phyloP scores from a whole-genome alignment of 2,113 vertebrate species.

The Baryphthengus martii region DNA sequence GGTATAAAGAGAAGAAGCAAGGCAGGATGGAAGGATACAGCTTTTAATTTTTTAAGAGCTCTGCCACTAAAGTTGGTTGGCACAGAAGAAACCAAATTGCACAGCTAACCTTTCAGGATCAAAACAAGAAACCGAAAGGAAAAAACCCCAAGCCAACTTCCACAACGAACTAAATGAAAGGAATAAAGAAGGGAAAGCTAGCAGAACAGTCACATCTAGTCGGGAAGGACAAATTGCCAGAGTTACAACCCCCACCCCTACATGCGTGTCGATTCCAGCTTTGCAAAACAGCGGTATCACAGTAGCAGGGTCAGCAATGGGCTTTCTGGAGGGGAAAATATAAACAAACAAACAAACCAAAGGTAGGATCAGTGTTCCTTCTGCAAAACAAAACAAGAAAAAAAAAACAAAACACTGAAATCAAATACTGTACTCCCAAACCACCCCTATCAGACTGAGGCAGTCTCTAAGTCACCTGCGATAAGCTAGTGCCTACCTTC shows the following conservation, averaged over 20 bases:
- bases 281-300: constrained; percentile 68
- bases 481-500: background rate
- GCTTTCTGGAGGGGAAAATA: constrained; percentile 65
- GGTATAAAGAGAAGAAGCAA: background rate
- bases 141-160: constrained; percentile 57
- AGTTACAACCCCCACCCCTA: constrained; percentile 62
- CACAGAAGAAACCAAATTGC: constrained; percentile 71
- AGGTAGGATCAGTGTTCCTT: constrained; percentile 66
- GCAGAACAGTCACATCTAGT: constrained; percentile 72
- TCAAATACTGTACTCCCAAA: background rate
- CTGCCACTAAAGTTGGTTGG: constrained; percentile 59
- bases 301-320: constrained; percentile 61
- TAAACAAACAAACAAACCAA: constrained; percentile 71
- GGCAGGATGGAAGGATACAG: background rate
- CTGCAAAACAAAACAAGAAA: constrained; percentile 69
- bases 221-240: constrained; percentile 54
- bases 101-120: constrained; percentile 66
- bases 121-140: constrained; percentile 55
- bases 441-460: background rate
- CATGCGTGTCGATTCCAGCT: constrained; percentile 68
- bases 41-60: constrained; percentile 70
- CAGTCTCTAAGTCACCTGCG: background rate
- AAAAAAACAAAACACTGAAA: constrained; percentile 42
- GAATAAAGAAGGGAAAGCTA: constrained; percentile 70
- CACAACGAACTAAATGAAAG: constrained; percentile 64